Percentiles rank a stretch among this genome's conserved stretches.
These are phyloP conservation scores for Serilophus lunatus DNA, from an alignment of 2,113 vertebrate species.

Conservation along the genomic window DNA sequence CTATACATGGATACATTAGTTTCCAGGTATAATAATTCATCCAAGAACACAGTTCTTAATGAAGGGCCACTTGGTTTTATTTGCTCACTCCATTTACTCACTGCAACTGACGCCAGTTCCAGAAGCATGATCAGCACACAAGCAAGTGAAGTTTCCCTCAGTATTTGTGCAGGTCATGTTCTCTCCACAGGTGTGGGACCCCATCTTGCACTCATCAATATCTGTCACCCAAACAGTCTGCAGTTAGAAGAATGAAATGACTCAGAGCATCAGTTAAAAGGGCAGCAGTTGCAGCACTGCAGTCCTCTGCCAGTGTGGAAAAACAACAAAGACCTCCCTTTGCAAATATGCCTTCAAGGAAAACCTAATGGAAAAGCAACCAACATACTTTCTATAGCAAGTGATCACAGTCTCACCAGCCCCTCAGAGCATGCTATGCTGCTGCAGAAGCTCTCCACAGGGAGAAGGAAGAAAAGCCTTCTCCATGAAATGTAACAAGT, in stretches of 20 bases:
- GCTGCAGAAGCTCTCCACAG: not conserved
- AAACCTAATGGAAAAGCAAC: not conserved
- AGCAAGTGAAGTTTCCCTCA: conserved; percentile 74
- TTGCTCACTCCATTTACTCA: conserved; percentile 40
- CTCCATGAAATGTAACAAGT: not conserved
- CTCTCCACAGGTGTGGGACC: conserved; percentile 71
- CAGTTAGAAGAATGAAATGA: conserved; percentile 40
- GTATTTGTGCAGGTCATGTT: conserved; percentile 75
- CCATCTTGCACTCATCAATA: conserved; percentile 77
- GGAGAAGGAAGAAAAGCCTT: not conserved
- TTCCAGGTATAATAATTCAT: not conserved
- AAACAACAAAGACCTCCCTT: not conserved
- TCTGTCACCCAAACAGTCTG: conserved; percentile 72
- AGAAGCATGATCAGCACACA: conserved; percentile 41
- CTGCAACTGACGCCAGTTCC: conserved; percentile 64
- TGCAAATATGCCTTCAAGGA: not conserved
- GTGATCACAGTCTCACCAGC: not conserved
- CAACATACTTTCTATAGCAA: not conserved
- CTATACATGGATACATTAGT: not conserved
- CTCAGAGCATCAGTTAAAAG: not conserved
- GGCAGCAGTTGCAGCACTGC: not conserved
- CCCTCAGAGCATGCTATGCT: not conserved
- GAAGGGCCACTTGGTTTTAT: not conserved
- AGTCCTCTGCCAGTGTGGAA: not conserved
- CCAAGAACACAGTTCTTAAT: not conserved